phyloP scores from a whole-genome alignment of 2,888 invertebrate genomes.

The Brachyptera putata region DNA sequence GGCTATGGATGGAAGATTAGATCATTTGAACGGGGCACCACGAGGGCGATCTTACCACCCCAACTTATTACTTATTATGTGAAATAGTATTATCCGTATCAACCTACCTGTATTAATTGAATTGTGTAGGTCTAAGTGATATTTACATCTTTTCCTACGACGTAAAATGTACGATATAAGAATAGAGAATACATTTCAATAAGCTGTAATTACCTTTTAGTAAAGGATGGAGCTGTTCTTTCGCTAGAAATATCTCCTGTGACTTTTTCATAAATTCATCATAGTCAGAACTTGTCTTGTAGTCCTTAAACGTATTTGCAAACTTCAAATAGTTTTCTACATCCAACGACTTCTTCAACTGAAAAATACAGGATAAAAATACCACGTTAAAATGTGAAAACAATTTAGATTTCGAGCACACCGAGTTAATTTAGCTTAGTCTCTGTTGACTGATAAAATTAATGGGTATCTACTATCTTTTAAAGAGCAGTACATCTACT shows the following conservation, averaged over 20 bases:
- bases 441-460: no score
- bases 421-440: no score
- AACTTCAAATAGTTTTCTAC: slow-evolving; percentile 8
- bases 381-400: not conserved
- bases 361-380: not conserved
- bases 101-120: no score
- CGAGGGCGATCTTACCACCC: no score
- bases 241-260: not conserved
- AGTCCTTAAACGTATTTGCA: slow-evolving; percentile 10
- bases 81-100: no score
- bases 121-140: no score
- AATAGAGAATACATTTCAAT: not conserved
- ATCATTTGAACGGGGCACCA: no score
- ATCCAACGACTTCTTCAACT: slow-evolving; percentile 14
- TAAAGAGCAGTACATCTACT: no score
- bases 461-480: no score
- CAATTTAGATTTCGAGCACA: no score
- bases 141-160: not conserved
- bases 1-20: no score
- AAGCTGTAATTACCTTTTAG: slow-evolving; percentile 12
- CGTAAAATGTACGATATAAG: not conserved
- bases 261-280: slow-evolving; percentile 4
- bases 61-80: no score
- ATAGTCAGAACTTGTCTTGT: not conserved
- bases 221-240: not conserved